A percentile compares a stretch with the other conserved stretches of the same genome.
Conservation (phyloP, 1,140 invertebrate genomes). For the Thaumatotibia leucotreta region DNA sequence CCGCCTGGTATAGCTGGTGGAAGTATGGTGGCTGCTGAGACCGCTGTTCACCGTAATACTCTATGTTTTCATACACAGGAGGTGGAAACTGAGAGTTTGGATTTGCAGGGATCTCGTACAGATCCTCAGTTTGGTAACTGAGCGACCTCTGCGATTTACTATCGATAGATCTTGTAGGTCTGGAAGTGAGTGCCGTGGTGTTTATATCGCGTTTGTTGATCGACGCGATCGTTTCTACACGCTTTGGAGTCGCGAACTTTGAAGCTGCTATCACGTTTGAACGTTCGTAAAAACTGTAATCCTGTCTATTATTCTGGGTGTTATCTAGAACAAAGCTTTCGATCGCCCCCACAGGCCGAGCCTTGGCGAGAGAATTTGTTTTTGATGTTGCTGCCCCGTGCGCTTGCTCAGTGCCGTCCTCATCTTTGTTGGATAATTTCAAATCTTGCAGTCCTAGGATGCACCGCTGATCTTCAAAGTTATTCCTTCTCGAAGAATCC, state of each 20-base stretch:
- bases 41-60: conserved; percentile 80
- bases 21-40: conserved; percentile 79
- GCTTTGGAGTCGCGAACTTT: conserved; percentile 86
- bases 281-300: conserved; percentile 73
- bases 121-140: conserved; percentile 78
- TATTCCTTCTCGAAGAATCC: conserved; percentile 67
- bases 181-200: conserved; percentile 53
- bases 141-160: conserved; percentile 80
- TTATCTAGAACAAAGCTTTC: conserved; percentile 72
- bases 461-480: conserved; percentile 64
- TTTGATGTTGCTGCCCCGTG: conserved; percentile 57
- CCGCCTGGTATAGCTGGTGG: conserved; percentile 75
- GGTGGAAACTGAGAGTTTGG: conserved; percentile 63
- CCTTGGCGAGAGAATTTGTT: conserved; percentile 50
- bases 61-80: conserved; percentile 89
- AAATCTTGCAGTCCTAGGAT: conserved; percentile 71
- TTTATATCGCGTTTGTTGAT: conserved; percentile 74
- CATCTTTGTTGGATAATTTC: conserved; percentile 72
- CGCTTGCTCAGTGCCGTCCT: conserved; percentile 71
- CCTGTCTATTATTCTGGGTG: conserved; percentile 55
- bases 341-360: conserved; percentile 67
- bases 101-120: conserved; percentile 67
- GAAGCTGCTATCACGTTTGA: conserved; percentile 81
- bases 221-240: conserved; percentile 79
- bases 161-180: conserved; percentile 76